phyloP scores from a whole-genome alignment of 1,140 invertebrate genomes.

The Drosophila pectinifera region DNA sequence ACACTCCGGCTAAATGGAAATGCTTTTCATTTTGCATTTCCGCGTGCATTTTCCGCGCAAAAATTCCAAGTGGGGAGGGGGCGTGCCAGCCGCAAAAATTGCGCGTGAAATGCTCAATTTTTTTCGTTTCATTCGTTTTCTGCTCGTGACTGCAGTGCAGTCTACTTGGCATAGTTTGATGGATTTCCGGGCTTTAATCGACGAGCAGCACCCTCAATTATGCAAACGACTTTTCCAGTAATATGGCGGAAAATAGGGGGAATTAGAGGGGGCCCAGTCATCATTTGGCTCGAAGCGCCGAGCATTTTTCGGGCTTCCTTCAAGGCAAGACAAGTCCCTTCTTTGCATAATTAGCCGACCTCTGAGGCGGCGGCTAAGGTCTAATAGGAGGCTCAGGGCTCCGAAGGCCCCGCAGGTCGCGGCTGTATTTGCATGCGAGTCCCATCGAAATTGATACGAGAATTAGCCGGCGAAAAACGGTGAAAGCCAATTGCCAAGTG shows the following conservation, averaged over 20 bases:
- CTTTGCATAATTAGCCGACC: slow-evolving; percentile 70
- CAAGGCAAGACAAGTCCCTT: slow-evolving; percentile 20
- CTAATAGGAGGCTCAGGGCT: slow-evolving; percentile 10
- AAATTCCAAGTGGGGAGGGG: slow-evolving; percentile 9
- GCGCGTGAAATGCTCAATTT: slow-evolving; percentile 44
- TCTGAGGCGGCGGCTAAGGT: background rate
- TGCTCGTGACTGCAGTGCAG: slow-evolving; percentile 6
- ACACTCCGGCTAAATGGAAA: slow-evolving; percentile 47
- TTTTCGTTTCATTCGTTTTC: slow-evolving; percentile 2
- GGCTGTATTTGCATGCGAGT: slow-evolving; percentile 29
- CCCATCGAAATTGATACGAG: slow-evolving; percentile 30
- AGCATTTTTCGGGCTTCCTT: slow-evolving; percentile 54
- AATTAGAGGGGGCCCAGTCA: slow-evolving; percentile 22
- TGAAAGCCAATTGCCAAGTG: slow-evolving; percentile 46
- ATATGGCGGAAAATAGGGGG: slow-evolving; percentile 24
- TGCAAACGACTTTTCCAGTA: slow-evolving; percentile 37
- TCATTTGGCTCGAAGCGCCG: slow-evolving; percentile 27
- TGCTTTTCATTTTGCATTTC: slow-evolving; percentile 51
- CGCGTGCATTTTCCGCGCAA: slow-evolving; percentile 34
- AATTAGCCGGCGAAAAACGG: slow-evolving; percentile 27
- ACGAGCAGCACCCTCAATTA: slow-evolving; percentile 24
- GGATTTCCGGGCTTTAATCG: slow-evolving; percentile 56
- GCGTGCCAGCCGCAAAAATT: slow-evolving; percentile 18
- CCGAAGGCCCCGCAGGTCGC: slow-evolving; percentile 10
- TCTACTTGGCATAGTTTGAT: slow-evolving; percentile 22